phyloP scores from a whole-genome alignment of 2,888 invertebrate genomes.

The Eugnorisma glareosa region DNA sequence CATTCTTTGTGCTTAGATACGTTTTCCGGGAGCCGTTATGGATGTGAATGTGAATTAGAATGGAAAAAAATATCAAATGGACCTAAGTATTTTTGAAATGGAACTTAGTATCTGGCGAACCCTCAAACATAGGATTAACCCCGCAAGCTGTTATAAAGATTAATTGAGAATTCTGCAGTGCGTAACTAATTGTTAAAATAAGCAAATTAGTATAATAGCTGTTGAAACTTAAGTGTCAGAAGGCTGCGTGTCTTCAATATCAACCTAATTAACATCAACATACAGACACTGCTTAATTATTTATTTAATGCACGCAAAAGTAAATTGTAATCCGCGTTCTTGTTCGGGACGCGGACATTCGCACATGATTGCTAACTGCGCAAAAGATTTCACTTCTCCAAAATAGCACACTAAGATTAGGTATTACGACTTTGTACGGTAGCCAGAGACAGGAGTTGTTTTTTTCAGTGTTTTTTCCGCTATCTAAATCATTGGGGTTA shows the following conservation, averaged over 20 bases:
- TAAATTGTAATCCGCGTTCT: slow-evolving; percentile 49
- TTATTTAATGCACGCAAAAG: slow-evolving; percentile 46
- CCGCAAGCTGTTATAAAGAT: background rate
- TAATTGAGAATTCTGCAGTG: slow-evolving; percentile 3
- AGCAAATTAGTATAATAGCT: slow-evolving; percentile 1
- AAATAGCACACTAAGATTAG: slow-evolving; percentile 73
- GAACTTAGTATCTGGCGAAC: background rate
- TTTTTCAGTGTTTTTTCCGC: slow-evolving; percentile 9
- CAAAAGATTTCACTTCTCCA: slow-evolving; percentile 71
- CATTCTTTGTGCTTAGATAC: slow-evolving; percentile 67
- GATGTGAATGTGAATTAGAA: slow-evolving; percentile 50
- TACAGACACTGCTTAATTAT: slow-evolving; percentile 7
- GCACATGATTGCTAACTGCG: slow-evolving; percentile 63
- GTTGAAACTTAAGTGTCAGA: slow-evolving; percentile 33
- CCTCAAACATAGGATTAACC: background rate
- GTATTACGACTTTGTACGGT: slow-evolving; percentile 67
- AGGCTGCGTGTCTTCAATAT: slow-evolving; percentile 18
- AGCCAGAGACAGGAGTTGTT: slow-evolving; percentile 22
- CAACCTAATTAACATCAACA: slow-evolving; percentile 6
- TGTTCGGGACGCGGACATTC: slow-evolving; percentile 38
- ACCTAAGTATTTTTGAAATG: background rate
- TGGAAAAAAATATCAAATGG: background rate
- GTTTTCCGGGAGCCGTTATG: slow-evolving; percentile 76
- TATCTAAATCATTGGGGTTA: background rate
- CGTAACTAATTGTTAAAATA: slow-evolving; percentile 15